These are phyloP conservation scores for Leucopsar rothschildi DNA, from an alignment of 2,113 vertebrate genomes.

Conservation along the genomic window DNA sequence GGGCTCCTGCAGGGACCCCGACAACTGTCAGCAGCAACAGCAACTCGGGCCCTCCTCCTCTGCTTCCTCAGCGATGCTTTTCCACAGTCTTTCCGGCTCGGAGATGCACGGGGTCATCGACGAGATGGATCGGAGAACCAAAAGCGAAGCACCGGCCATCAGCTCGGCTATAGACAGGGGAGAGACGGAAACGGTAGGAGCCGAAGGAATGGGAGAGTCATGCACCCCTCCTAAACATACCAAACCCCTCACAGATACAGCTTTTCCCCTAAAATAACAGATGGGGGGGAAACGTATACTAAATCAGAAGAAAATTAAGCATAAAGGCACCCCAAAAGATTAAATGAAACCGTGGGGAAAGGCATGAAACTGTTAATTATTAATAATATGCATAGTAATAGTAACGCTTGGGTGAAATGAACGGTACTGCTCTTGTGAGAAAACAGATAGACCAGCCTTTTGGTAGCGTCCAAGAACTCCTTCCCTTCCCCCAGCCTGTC, in stretches of 20 bases:
- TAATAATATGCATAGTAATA: conserved; percentile 48
- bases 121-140: conserved; percentile 95
- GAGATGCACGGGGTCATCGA: conserved; percentile 98
- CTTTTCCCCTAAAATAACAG: conserved; percentile 5
- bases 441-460: conserved; percentile 43
- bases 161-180: conserved; percentile 98
- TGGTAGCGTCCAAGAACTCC: conserved; percentile 55
- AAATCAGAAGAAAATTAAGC: not conserved
- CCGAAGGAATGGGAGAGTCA: not conserved
- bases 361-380: conserved; percentile 57
- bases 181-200: conserved; percentile 95
- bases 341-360: conserved; percentile 18
- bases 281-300: not conserved
- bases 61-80: conserved; percentile 84
- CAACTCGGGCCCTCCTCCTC: conserved; percentile 58
- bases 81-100: conserved; percentile 96
- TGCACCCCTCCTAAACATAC: not conserved
- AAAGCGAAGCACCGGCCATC: conserved; percentile 93
- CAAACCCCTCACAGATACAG: not conserved
- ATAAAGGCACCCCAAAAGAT: conserved; percentile 1
- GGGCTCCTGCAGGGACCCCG: conserved; percentile 72
- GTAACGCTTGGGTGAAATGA: conserved; percentile 17
- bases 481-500: conserved; percentile 59
- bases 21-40: conserved; percentile 57
- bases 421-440: not conserved